Evolutionary conservation across 2,113 vertebrate genomes (phyloP).

Genomic region (Trogon surrucura): DNA sequence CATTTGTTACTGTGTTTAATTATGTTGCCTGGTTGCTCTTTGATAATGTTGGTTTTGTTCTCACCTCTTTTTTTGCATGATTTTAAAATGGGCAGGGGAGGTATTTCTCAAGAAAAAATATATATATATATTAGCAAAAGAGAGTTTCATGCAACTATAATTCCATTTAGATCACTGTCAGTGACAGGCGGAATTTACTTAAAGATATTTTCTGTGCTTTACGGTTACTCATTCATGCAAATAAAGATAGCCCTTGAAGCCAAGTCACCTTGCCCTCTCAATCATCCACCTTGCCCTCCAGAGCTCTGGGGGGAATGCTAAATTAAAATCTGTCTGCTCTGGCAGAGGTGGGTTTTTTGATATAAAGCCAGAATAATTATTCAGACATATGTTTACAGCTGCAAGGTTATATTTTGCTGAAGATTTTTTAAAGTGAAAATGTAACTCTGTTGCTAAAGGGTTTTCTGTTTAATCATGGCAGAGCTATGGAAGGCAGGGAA

Average conservation of each 20-base stretch:
- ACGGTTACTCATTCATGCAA: slow-evolving; percentile 84
- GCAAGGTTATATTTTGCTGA: slow-evolving; percentile 73
- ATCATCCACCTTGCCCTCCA: slow-evolving; percentile 81
- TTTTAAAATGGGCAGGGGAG: slow-evolving; percentile 61
- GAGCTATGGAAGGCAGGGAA: background rate
- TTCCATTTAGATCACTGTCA: slow-evolving; percentile 83
- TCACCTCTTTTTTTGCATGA: slow-evolving; percentile 58
- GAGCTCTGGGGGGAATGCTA: slow-evolving; percentile 82
- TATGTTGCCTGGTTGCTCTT: background rate
- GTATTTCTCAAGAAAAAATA: slow-evolving; percentile 42
- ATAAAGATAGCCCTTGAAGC: slow-evolving; percentile 83
- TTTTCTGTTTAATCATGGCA: slow-evolving; percentile 49
- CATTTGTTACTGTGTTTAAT: background rate
- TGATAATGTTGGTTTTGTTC: slow-evolving; percentile 44
- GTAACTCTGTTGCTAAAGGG: slow-evolving; percentile 62
- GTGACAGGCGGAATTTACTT: slow-evolving; percentile 83
- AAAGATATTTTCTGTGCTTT: slow-evolving; percentile 82
- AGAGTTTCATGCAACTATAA: slow-evolving; percentile 79
- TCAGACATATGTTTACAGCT: slow-evolving; percentile 80
- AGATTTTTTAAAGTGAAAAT: slow-evolving; percentile 71
- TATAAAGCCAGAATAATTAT: slow-evolving; percentile 82
- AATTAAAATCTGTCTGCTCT: slow-evolving; percentile 83
- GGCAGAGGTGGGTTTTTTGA: slow-evolving; percentile 79
- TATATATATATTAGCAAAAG: slow-evolving; percentile 67
- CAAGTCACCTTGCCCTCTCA: slow-evolving; percentile 81